Evolutionary conservation across 2,113 vertebrate species (phyloP).

Genomic region (Hippocampus barbouri): DNA sequence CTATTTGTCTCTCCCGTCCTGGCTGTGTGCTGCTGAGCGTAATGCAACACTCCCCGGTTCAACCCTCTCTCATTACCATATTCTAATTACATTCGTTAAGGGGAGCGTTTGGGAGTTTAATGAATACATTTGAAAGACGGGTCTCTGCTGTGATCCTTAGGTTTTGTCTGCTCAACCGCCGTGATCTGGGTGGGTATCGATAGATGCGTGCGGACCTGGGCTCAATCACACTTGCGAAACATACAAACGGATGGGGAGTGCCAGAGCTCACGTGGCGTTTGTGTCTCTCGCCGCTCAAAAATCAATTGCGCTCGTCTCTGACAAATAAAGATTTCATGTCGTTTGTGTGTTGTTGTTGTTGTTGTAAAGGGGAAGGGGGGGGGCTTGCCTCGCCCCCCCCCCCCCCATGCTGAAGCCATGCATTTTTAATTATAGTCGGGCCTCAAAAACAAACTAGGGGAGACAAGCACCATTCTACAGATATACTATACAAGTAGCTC

Average conservation of each 20-base stretch:
- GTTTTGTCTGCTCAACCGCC: constrained; percentile 56
- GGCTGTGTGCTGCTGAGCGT: constrained; percentile 62
- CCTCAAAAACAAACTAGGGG: constrained; percentile 53
- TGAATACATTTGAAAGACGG: constrained; percentile 74
- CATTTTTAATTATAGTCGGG: constrained; percentile 60
- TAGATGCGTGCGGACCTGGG: constrained; percentile 9
- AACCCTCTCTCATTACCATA: constrained; percentile 75
- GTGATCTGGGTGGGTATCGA: constrained; percentile 24
- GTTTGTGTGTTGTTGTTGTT: constrained; percentile 62
- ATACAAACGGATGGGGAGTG: constrained; percentile 55
- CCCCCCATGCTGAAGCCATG: constrained; percentile 56
- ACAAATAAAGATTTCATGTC: constrained; percentile 68
- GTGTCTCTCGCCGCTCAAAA: constrained; percentile 21
- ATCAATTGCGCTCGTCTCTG: constrained; percentile 62
- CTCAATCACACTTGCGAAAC: constrained; percentile 35
- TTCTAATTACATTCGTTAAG: constrained; percentile 75
- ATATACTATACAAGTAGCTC: constrained; percentile 44
- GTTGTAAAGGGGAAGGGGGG: too few species aligned
- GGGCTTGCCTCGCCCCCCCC: constrained; percentile 31
- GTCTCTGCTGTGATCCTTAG: constrained; percentile 66
- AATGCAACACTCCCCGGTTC: constrained; percentile 71
- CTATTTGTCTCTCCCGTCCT: constrained; percentile 38
- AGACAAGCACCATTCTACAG: constrained; percentile 53
- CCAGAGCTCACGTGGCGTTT: constrained; percentile 38
- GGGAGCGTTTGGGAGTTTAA: constrained; percentile 72